Conservation (phyloP, 2,888 invertebrate genomes). For the Spodoptera littoralis region DNA sequence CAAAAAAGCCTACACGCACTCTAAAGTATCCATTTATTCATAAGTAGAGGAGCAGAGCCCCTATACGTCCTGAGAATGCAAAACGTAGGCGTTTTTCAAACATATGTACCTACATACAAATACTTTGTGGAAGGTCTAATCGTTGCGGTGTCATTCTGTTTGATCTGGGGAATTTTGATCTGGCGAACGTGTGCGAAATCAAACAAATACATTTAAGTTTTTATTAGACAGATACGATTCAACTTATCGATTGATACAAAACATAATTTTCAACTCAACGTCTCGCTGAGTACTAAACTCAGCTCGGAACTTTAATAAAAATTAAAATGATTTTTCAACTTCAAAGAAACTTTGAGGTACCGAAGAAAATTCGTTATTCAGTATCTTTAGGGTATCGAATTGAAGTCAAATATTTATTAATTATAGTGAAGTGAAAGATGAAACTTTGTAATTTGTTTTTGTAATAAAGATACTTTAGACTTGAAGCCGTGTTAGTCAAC, state of each 20-base stretch:
- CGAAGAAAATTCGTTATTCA: conserved; percentile 15
- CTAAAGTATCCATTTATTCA: conserved; percentile 51
- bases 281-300: conserved; percentile 4
- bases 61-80: conserved; percentile 44
- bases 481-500: background rate
- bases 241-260: conserved; percentile 31
- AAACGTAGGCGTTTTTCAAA: conserved; percentile 51
- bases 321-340: conserved; percentile 18
- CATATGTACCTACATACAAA: conserved; percentile 41
- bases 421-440: conserved; percentile 13
- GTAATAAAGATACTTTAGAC: conserved; percentile 9
- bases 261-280: conserved; percentile 21
- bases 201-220: conserved; percentile 27
- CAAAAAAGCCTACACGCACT: conserved; percentile 42
- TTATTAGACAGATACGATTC: conserved; percentile 26
- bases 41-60: conserved; percentile 39
- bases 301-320: conserved; percentile 18
- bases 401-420: conserved; percentile 23
- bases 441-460: conserved; percentile 32
- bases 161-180: conserved; percentile 19
- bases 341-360: conserved; percentile 10
- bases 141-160: conserved; percentile 32
- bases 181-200: conserved; percentile 28
- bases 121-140: conserved; percentile 42
- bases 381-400: conserved; percentile 3